Conservation (phyloP, 35 echinoderm and acorn worm species). For the Apostichopus californicus region DNA sequence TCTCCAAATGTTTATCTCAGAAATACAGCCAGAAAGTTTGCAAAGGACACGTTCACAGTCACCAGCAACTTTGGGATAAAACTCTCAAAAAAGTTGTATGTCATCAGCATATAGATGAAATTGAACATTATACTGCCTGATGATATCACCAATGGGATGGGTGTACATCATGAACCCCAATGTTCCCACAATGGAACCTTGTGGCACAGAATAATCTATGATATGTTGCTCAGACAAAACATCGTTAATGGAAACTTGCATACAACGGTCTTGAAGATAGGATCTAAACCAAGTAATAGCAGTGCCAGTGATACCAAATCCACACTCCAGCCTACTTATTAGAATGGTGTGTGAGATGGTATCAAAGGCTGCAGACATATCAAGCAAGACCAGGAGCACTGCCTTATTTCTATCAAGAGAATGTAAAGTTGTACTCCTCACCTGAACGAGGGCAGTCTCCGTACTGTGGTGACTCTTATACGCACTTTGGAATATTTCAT, state of each 20-base stretch:
- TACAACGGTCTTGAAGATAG: too few relatives aligned
- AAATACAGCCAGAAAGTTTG: too few relatives aligned
- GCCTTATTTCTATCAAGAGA: slow-evolving; percentile 50
- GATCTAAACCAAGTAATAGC: too few relatives aligned
- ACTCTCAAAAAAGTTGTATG: background rate
- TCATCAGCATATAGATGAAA: slow-evolving; percentile 18
- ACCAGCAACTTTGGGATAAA: too few relatives aligned
- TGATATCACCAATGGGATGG: slow-evolving; percentile 9
- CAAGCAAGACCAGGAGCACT: slow-evolving; percentile 58
- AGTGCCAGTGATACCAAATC: too few relatives aligned
- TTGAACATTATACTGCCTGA: background rate
- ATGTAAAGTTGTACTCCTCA: slow-evolving; percentile 62
- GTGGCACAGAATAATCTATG: too few relatives aligned
- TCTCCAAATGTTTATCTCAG: too few relatives aligned
- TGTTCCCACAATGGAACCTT: background rate
- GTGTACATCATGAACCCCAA: background rate
- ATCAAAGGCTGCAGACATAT: slow-evolving; percentile 74
- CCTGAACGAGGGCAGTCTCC: slow-evolving; percentile 59
- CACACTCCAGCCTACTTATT: background rate
- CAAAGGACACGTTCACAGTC: too few relatives aligned
- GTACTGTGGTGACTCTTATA: slow-evolving; percentile 60
- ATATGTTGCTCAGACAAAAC: too few relatives aligned
- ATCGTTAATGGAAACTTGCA: too few relatives aligned
- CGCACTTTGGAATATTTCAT: slow-evolving; percentile 30
- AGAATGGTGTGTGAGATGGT: slow-evolving; percentile 53